Evolutionary conservation across 2,888 invertebrate genomes (phyloP).

Genomic region (Apoda limacodes): DNA sequence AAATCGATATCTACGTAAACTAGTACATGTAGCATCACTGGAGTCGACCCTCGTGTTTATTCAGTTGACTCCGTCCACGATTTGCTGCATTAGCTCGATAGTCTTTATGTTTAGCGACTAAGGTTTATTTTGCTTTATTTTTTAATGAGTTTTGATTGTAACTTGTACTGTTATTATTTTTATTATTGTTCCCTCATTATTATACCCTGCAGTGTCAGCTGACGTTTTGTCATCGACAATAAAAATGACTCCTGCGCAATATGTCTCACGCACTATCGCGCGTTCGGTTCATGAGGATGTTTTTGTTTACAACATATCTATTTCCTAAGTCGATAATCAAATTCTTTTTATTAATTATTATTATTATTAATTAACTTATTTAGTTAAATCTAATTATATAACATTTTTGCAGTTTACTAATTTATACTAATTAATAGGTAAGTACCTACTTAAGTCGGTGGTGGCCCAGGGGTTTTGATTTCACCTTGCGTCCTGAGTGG

Average conservation of each 20-base stretch:
- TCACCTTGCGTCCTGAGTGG: too few species aligned
- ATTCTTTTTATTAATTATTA: too few species aligned
- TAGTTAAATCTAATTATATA: too few species aligned
- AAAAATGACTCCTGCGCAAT: constrained; percentile 16
- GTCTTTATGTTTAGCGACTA: too few species aligned
- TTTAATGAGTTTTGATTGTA: too few species aligned
- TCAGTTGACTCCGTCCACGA: constrained; percentile 26
- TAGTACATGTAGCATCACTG: constrained; percentile 28
- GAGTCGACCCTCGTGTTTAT: constrained; percentile 40
- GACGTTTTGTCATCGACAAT: constrained; percentile 7
- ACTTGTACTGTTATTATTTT: constrained; percentile 28
- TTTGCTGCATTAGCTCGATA: constrained; percentile 13
- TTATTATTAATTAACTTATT: too few species aligned
- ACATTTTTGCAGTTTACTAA: too few species aligned
- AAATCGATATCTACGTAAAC: constrained; percentile 24
- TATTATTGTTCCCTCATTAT: constrained; percentile 23
- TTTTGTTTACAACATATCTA: background rate
- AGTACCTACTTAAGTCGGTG: too few species aligned
- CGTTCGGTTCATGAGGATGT: background rate
- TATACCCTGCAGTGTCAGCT: constrained; percentile 14
- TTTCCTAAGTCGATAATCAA: too few species aligned
- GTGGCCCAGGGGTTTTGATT: too few species aligned
- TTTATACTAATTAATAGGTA: too few species aligned
- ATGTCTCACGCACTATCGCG: constrained; percentile 2
- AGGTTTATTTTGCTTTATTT: too few species aligned